phyloP scores from a whole-genome alignment of 2,888 invertebrate species.

The Drosophila paranaensis region DNA sequence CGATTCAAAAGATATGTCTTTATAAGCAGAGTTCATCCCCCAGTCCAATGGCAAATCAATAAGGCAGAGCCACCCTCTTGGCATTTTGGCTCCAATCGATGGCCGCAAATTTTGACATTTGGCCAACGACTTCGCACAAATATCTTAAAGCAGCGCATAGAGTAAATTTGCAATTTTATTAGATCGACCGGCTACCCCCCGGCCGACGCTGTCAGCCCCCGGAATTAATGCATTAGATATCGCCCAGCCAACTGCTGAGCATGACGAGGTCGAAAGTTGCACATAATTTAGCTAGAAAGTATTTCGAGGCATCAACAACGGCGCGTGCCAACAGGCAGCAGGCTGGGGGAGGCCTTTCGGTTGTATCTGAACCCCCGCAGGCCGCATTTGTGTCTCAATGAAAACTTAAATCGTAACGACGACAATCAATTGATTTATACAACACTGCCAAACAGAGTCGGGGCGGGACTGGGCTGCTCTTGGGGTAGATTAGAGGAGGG shows the following conservation, averaged over 20 bases:
- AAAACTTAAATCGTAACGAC: constrained; percentile 66
- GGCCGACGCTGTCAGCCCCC: neutral
- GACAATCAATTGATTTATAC: constrained; percentile 77
- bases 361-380: constrained; percentile 20
- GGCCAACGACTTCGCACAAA: constrained; percentile 64
- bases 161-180: constrained; percentile 79
- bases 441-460: constrained; percentile 21
- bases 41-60: constrained; percentile 49
- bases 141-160: constrained; percentile 49
- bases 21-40: constrained; percentile 45
- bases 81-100: constrained; percentile 63
- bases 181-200: constrained; percentile 19
- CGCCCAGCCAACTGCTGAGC: constrained; percentile 48
- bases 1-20: constrained; percentile 59
- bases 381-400: constrained; percentile 32
- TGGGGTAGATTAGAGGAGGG: too few relatives aligned
- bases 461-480: neutral
- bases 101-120: constrained; percentile 77
- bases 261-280: constrained; percentile 74
- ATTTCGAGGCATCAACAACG: constrained; percentile 47
- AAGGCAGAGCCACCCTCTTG: constrained; percentile 28
- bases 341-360: neutral
- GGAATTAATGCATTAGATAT: constrained; percentile 77
- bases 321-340: constrained; percentile 63
- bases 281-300: constrained; percentile 64